Conservation (phyloP, 1,140 invertebrate species). For the Psix sp. region DNA sequence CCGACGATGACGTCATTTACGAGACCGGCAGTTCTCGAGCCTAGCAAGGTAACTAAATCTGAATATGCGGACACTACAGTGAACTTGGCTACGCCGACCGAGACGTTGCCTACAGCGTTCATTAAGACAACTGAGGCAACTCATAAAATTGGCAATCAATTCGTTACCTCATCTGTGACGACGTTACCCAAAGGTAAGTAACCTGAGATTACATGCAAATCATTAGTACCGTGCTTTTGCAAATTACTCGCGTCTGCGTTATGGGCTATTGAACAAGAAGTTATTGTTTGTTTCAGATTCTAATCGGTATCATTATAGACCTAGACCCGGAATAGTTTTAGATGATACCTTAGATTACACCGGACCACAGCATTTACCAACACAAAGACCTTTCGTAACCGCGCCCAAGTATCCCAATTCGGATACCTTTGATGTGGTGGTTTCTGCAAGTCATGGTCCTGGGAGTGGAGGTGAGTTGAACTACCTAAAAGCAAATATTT, state of each 20-base stretch:
- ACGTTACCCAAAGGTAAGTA: conserved; percentile 58
- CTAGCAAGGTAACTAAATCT: conserved; percentile 59
- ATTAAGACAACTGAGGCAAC: conserved; percentile 46
- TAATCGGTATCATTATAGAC: conserved; percentile 79
- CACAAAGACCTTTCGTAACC: conserved; percentile 68
- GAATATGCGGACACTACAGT: conserved; percentile 44
- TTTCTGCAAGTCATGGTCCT: conserved; percentile 90
- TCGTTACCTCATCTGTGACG: conserved; percentile 47
- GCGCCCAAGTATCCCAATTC: conserved; percentile 77
- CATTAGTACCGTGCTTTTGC: no score
- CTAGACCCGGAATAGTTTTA: conserved; percentile 87
- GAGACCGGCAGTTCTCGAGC: conserved; percentile 58
- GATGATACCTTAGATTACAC: conserved; percentile 82
- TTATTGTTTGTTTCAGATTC: conserved; percentile 28
- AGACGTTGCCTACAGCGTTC: conserved; percentile 62
- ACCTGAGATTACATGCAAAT: conserved; percentile 25
- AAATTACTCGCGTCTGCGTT: no score
- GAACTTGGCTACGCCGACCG: conserved; percentile 65
- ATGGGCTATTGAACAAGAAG: not conserved
- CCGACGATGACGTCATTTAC: conserved; percentile 29
- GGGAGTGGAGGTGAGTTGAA: conserved; percentile 78
- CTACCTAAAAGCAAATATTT: conserved; percentile 6
- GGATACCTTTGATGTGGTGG: conserved; percentile 91
- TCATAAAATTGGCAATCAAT: conserved; percentile 44
- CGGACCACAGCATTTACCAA: conserved; percentile 70